These are phyloP conservation scores for Apotomis capreana DNA, from an alignment of 2,888 invertebrate genomes.

Conservation along the genomic window DNA sequence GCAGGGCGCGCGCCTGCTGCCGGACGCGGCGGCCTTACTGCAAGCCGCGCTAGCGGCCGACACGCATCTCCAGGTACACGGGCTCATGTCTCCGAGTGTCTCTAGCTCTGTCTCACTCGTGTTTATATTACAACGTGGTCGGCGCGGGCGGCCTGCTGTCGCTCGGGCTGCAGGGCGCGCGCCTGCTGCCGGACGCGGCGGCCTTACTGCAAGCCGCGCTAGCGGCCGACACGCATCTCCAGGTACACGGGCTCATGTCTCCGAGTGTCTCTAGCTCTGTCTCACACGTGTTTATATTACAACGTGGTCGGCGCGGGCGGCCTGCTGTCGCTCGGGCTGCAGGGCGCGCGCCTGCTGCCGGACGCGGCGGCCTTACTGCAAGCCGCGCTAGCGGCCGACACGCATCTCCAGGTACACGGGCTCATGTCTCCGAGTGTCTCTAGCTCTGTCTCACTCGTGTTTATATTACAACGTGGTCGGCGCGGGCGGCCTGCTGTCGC, in stretches of 20 bases:
- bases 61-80: conserved; percentile 1
- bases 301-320: conserved; percentile 48
- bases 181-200: neutral
- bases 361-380: conserved; percentile 1
- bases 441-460: too few species aligned
- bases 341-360: conserved; percentile 1
- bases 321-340: neutral
- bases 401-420: neutral
- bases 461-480: conserved; percentile 66
- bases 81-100: too few species aligned
- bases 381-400: conserved; percentile 85
- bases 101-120: too few species aligned
- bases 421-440: too few species aligned
- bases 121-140: too few species aligned
- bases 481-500: conserved; percentile 57
- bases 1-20: conserved; percentile 4
- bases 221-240: conserved; percentile 52
- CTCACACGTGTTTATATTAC: too few species aligned
- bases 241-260: conserved; percentile 67
- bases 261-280: too few species aligned
- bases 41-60: neutral
- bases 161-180: conserved; percentile 6
- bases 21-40: conserved; percentile 9
- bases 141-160: neutral
- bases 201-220: neutral